Base-by-base conservation (phyloP, 2,113 vertebrate genomes). In the Benitochromis conjunctus region DNA sequence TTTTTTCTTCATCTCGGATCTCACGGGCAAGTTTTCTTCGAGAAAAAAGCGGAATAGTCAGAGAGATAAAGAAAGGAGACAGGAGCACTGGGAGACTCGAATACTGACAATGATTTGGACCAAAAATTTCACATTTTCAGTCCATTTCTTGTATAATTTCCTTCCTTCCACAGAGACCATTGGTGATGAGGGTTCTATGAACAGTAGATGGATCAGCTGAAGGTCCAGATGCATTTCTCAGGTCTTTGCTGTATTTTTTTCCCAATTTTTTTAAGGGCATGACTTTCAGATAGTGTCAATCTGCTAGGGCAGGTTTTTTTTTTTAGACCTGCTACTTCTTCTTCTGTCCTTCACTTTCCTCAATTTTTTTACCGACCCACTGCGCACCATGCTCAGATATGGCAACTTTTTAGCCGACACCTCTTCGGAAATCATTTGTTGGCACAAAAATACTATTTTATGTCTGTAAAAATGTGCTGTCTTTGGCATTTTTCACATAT, bases 361-460 rank as follows among this genome's bases (percentile, higher is more conserved):
- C 36, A 21, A 41, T 41, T 41, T 13, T 66, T 41, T 41, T 66
- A 66, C 41, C 1, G 0, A 66, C 11, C 0, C 4, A 5, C 62
- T 41, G 62, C n/a, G 41, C 62, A 66, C 62, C 62, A 41, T 66
- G 36, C 62, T 66, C 34, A 66, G 62, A 41, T 66, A 41, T 41
- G 11, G 6, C 34, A 41, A 66, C 62, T 41, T 66, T 66, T 14
- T 41, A 38, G 36, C 38, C 11, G 21, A 13, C 4, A 21, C 18
- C 19, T 21, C 7, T 66, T 24, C 1, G 0, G 62, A 41, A 66
- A 41, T 24, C 1, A 13, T 41, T 66, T 66, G 62, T 36, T 66
- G 0, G 6, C 2, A 9, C 34, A 66, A 13, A 38, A 14, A 66
- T 66, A 41, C 10, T 38, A 38, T 38, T 0, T 66, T 66, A 38